Conservation (phyloP, 1,140 invertebrate species). For the Platyura marginata region DNA sequence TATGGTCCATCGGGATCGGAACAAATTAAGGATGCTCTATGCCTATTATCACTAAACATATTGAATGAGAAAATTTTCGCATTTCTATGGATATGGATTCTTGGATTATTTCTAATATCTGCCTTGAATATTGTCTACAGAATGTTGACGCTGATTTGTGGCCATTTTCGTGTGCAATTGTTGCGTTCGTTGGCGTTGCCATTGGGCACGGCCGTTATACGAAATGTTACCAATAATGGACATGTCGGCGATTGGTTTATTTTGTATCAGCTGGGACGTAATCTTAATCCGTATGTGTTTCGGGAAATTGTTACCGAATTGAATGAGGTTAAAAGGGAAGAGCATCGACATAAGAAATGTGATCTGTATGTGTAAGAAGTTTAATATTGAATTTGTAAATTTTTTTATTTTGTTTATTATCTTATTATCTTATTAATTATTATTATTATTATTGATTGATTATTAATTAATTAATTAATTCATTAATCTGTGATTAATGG, state of each 20-base stretch:
- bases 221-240: constrained; percentile 25
- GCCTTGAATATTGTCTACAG: constrained; percentile 41
- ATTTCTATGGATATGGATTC: constrained; percentile 67
- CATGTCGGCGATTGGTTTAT: constrained; percentile 40
- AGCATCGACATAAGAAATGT: too few relatives aligned
- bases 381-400: too few relatives aligned
- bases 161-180: constrained; percentile 21
- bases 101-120: constrained; percentile 41
- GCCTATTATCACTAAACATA: constrained; percentile 55
- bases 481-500: too few relatives aligned
- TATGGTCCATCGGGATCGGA: constrained; percentile 40
- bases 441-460: too few relatives aligned
- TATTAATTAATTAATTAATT: too few relatives aligned
- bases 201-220: constrained; percentile 10
- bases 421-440: too few relatives aligned
- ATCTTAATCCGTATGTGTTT: constrained; percentile 40
- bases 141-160: constrained; percentile 9
- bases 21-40: constrained; percentile 43
- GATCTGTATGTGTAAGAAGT: too few relatives aligned
- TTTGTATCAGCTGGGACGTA: constrained; percentile 42
- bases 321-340: too few relatives aligned
- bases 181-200: constrained; percentile 30
- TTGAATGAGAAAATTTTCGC: constrained; percentile 66
- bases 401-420: too few relatives aligned
- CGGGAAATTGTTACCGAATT: constrained; percentile 31